Conservation (phyloP, 2,888 invertebrate species). For the Drosophila cracens region DNA sequence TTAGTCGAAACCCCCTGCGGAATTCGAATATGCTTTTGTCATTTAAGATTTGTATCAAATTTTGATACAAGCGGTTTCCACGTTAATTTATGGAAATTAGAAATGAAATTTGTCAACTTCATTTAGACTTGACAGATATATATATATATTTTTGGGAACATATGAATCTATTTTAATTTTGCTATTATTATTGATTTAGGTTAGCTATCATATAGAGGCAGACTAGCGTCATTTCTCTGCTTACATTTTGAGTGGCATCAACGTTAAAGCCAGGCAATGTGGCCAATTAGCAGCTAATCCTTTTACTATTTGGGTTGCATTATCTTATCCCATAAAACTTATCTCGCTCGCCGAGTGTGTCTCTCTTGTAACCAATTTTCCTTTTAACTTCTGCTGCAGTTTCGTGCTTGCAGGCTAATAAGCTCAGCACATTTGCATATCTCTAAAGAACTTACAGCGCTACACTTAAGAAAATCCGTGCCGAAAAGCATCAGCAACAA, state of each 20-base stretch:
- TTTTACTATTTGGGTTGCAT: slow-evolving; percentile 7
- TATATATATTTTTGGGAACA: too few relatives aligned
- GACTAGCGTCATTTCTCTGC: too few relatives aligned
- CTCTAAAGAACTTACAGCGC: slow-evolving; percentile 14
- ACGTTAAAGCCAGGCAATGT: slow-evolving; percentile 5
- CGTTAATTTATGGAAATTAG: slow-evolving; percentile 34
- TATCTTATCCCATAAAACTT: slow-evolving; percentile 27
- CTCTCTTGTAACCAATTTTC: slow-evolving; percentile 12
- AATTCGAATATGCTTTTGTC: slow-evolving; percentile 13
- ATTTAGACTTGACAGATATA: slow-evolving; percentile 1
- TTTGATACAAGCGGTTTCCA: slow-evolving; percentile 31
- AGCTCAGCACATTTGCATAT: slow-evolving; percentile 51
- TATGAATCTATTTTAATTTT: too few relatives aligned
- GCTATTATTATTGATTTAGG: background rate
- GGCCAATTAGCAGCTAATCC: slow-evolving; percentile 24
- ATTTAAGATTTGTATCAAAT: slow-evolving; percentile 21
- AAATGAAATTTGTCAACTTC: slow-evolving; percentile 12
- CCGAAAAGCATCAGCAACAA: slow-evolving; percentile 25
- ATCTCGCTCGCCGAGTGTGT: background rate
- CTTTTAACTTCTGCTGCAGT: slow-evolving; percentile 32
- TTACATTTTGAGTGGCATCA: background rate
- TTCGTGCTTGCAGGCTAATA: slow-evolving; percentile 47
- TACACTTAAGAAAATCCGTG: slow-evolving; percentile 32
- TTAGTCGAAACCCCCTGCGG: slow-evolving; percentile 15
- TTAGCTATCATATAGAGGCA: background rate